Conservation (phyloP, 2,888 invertebrate genomes). For the Drosophila anceps region DNA sequence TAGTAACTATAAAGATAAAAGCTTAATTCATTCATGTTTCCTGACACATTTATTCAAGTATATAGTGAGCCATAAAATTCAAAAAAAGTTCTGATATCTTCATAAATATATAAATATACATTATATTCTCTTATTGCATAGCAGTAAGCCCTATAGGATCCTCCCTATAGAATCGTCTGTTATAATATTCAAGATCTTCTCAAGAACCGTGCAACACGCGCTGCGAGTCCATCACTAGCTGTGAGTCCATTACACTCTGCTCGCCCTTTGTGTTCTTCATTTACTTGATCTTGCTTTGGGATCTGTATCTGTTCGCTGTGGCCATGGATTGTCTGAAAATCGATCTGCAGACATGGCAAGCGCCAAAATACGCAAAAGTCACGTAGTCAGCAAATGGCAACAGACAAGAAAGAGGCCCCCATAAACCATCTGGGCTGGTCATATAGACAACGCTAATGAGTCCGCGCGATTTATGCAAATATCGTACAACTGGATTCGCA, state of each 20-base stretch:
- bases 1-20: too few species aligned
- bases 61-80: too few species aligned
- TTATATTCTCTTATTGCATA: too few species aligned
- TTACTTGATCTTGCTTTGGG: slow-evolving; percentile 13
- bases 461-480: slow-evolving; percentile 56
- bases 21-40: too few species aligned
- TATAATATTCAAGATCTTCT: neutral
- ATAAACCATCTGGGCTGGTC: slow-evolving; percentile 47
- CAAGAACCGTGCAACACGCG: neutral
- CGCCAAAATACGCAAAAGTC: slow-evolving; percentile 71
- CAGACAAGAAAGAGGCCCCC: slow-evolving; percentile 46
- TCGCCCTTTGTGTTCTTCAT: neutral
- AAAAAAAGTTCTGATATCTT: too few species aligned
- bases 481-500: slow-evolving; percentile 2
- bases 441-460: slow-evolving; percentile 76
- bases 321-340: slow-evolving; percentile 63
- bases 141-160: too few species aligned
- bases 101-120: too few species aligned
- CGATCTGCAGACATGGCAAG: slow-evolving; percentile 61
- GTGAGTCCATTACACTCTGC: neutral
- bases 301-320: slow-evolving; percentile 58
- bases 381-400: slow-evolving; percentile 69
- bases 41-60: too few species aligned
- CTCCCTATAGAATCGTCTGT: neutral
- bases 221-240: slow-evolving; percentile 1